Evolutionary conservation across 2,888 invertebrate species (phyloP), one percentile per base, ranked within the genome.

Genomic region (Amphipyra tragopoginis): DNA sequence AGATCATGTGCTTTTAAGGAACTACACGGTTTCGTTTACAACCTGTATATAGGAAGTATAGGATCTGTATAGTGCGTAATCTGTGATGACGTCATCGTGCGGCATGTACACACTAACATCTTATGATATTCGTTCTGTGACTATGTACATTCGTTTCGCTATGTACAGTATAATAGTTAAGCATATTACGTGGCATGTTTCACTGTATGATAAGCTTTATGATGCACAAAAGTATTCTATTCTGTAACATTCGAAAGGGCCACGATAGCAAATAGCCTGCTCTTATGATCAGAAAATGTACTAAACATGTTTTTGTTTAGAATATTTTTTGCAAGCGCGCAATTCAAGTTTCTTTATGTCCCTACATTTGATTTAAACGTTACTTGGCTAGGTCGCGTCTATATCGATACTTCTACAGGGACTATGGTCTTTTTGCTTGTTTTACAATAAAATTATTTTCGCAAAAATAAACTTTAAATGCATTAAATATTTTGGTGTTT

Each of bases 121-220:
- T 81, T 84, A 85, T 81, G 77, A 81, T 80, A 75, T 80, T 74
- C 64, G 64, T 75, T 81, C 72, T 81, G 78, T 87, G 81, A 83
- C 78, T 75, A 77, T 87, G 87, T 88, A 88, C 84, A 89, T 86
- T 90, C 81, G 77, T 86, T 87, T 85, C 67, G 77, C 80, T 86
- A 83, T 90, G 90, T 90, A 91, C 87, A 90, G 86, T 85, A 70
- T 70, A 75, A 77, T 90, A 84, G 81, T 84, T 82, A 77, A 86
- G 81, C 89, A 87, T 82, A 87, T 88, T 88, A 82, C 81, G 86
- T 90, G 85, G 86, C 90, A 86, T 90, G 84, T 86, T 86, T 87
- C 82, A 82, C 85, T 90, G 86, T 89, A 87, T 86, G 78, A 73
- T 89, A 88, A 88, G 85, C 84, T 87, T 84, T 81, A 80, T 80